Evolutionary conservation across 2,113 vertebrate genomes (phyloP), one percentile per base, ranked within the genome.

Genomic region (Boleophthalmus pectinirostris): DNA sequence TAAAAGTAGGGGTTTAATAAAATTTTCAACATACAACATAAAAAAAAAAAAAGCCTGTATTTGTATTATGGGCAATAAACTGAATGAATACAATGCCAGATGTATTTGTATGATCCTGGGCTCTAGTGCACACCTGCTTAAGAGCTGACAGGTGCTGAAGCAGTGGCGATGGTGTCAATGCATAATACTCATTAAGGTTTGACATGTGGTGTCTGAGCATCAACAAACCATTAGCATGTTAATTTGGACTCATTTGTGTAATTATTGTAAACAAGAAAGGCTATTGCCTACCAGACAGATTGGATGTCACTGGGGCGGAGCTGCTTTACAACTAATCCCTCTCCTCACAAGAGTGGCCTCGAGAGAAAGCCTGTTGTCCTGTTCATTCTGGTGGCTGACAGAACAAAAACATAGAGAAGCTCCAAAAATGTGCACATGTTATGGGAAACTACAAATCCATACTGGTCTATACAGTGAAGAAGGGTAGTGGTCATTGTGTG

Each of bases 191-290:
- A 77, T 85, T 85, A 82, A 70, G 33, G 49, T 65, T 29, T 5
- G 21, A 54, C 78, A 61, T 73, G 74, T 79, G 9, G 75, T 11
- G 11, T 57, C 77, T 72, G 38, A 61, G 33, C 73, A 61, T 70
- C 71, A 85, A 68, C 78, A 86, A 79, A 83, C 82, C 77, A 76
- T 83, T 73, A 79, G 18, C 45, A 15, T 66, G 71, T 73, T 85
- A 69, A 82, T 80, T 84, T 79, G 54, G 53, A 72, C 60, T 83
- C 78, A 81, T 85, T 85, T 72, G 72, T 76, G 69, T 76, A 85
- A 85, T 88, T 86, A 81, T 70, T 70, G 72, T 81, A 79, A 88
- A 82, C 80, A 85, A 84, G 69, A 64, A 45, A 66, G 71, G 45
- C n/a, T 67, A 69, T 77, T 71, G 65, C 60, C 29, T 57, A 71